phyloP scores from a whole-genome alignment of 2,888 invertebrate species.

The Microctonus hyperodae region DNA sequence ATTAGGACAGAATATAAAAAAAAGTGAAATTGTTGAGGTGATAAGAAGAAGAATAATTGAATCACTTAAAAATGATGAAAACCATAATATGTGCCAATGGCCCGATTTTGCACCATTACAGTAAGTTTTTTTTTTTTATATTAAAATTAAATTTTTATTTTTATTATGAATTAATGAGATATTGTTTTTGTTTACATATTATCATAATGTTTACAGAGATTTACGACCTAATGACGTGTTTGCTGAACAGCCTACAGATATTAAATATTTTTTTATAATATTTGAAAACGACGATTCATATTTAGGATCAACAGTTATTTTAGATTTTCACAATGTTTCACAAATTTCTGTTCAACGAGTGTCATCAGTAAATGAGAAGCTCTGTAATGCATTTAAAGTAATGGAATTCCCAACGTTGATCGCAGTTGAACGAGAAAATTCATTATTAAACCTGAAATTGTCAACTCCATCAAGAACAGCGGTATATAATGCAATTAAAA shows the following conservation, averaged over 20 bases:
- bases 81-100: constrained; percentile 67
- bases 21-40: constrained; percentile 66
- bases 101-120: constrained; percentile 67
- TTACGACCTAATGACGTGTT: constrained; percentile 62
- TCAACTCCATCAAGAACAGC: constrained; percentile 62
- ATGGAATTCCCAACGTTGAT: neutral
- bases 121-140: neutral
- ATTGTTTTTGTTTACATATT: constrained; percentile 26
- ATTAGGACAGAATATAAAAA: constrained; percentile 68
- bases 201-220: neutral
- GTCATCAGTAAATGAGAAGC: constrained; percentile 60
- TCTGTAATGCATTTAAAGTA: neutral
- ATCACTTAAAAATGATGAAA: constrained; percentile 70
- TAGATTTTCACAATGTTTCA: constrained; percentile 70
- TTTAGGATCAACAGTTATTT: constrained; percentile 71
- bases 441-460: constrained; percentile 50
- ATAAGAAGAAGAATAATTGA: constrained; percentile 68
- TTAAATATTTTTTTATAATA: constrained; percentile 71
- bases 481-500: constrained; percentile 65
- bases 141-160: constrained; percentile 41
- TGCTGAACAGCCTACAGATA: constrained; percentile 64
- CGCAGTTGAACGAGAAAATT: neutral
- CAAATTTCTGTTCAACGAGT: constrained; percentile 69
- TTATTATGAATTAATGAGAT: neutral
- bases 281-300: constrained; percentile 72